A percentile compares a stretch with the other conserved stretches of the same genome.
These are phyloP conservation scores for Gastrophryne carolinensis DNA, from an alignment of 2,797 vertebrate species.

Conservation along the genomic window DNA sequence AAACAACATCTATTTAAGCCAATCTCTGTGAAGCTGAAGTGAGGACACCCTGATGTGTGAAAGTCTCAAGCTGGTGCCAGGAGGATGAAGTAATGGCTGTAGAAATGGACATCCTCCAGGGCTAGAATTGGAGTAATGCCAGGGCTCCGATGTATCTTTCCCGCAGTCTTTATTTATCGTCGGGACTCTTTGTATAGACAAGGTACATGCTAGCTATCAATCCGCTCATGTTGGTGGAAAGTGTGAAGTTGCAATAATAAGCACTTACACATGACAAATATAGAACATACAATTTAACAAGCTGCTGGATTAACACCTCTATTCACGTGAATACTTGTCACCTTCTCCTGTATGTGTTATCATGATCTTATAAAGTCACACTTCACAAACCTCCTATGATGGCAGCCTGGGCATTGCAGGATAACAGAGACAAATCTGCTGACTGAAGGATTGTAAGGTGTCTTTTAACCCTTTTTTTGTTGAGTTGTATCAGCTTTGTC, in stretches of 20 bases:
- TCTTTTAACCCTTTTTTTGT: too few relatives aligned
- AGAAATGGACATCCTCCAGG: slow-evolving; percentile 5
- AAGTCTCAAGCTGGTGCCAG: slow-evolving; percentile 1
- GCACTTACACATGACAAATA: not conserved
- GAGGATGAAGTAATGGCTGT: slow-evolving; percentile 8
- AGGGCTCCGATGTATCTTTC: not conserved
- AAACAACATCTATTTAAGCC: not conserved
- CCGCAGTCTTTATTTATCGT: not conserved
- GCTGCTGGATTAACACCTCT: not conserved
- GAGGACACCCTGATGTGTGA: not conserved
- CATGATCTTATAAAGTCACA: not conserved
- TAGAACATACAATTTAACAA: not conserved
- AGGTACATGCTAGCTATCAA: not conserved
- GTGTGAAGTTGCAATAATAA: not conserved
- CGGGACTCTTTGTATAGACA: not conserved
- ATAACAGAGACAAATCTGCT: too few relatives aligned
- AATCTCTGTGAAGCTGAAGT: not conserved
- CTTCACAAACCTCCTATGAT: not conserved
- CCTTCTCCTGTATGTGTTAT: slow-evolving; percentile 15
- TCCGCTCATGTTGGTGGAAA: not conserved
- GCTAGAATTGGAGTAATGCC: slow-evolving; percentile 6
- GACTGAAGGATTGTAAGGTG: too few relatives aligned
- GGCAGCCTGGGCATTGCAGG: not conserved
- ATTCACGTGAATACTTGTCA: slow-evolving; percentile 1
- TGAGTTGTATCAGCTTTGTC: too few relatives aligned